These are phyloP conservation scores for Mercenaria mercenaria DNA, from an alignment of 1,140 invertebrate species.

Conservation along the genomic window DNA sequence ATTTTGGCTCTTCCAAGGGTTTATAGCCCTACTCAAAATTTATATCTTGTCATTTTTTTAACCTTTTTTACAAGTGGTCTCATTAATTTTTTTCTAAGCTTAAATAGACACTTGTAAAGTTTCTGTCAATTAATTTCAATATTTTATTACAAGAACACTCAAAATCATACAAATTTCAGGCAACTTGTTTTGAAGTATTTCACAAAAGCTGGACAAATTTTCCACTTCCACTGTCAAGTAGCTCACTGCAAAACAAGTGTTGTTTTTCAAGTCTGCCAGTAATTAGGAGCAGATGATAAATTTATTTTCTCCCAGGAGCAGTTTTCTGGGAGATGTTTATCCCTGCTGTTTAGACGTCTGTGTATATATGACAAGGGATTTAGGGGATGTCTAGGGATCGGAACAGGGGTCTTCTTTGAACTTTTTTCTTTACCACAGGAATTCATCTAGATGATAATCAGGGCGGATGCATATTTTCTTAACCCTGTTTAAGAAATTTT, in stretches of 20 bases:
- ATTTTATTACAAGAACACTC: slow-evolving; percentile 23
- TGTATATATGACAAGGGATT: slow-evolving; percentile 24
- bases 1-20: too few species aligned
- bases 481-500: too few species aligned
- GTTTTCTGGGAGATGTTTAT: slow-evolving; percentile 21
- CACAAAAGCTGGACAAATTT: slow-evolving; percentile 55
- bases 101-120: too few species aligned
- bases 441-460: too few species aligned
- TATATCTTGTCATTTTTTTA: too few species aligned
- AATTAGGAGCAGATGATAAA: slow-evolving; percentile 53
- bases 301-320: not conserved
- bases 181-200: slow-evolving; percentile 18
- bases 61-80: too few species aligned
- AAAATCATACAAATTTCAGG: slow-evolving; percentile 24
- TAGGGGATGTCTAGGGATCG: not conserved
- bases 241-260: slow-evolving; percentile 39
- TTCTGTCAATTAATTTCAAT: not conserved
- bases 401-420: not conserved
- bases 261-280: slow-evolving; percentile 32
- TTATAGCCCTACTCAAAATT: too few species aligned
- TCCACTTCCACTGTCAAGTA: slow-evolving; percentile 45
- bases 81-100: too few species aligned
- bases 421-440: not conserved
- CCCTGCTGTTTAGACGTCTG: not conserved
- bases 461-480: too few species aligned